Percentiles rank a stretch among this genome's conserved stretches.
Evolutionary conservation across 2,888 invertebrate genomes (phyloP).

Genomic region (Trachelus iudaicus): DNA sequence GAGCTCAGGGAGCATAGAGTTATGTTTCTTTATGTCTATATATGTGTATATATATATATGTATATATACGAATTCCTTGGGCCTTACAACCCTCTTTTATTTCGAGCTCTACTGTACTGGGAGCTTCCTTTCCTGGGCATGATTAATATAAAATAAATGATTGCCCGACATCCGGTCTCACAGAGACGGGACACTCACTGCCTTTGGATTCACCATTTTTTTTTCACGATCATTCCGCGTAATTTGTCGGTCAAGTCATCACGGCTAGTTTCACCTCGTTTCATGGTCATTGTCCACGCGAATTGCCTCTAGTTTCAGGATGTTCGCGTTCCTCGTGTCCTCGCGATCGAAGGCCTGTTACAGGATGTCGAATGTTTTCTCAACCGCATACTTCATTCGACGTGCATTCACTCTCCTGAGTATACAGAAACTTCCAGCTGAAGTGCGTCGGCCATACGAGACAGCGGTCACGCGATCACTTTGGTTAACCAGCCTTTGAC

Average conservation of each 20-base stretch:
- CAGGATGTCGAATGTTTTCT: not conserved
- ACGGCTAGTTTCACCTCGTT: slow-evolving; percentile 63
- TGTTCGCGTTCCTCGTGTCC: not conserved
- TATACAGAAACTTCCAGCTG: not conserved
- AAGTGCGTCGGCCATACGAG: not conserved
- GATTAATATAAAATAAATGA: slow-evolving; percentile 65
- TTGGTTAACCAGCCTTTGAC: not conserved
- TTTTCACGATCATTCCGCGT: slow-evolving; percentile 59
- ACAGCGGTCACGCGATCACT: not conserved
- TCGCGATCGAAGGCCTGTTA: not conserved
- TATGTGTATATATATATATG: not conserved
- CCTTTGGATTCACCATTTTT: slow-evolving; percentile 38
- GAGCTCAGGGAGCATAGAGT: not conserved
- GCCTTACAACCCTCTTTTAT: slow-evolving; percentile 18
- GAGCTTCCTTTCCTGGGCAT: slow-evolving; percentile 52
- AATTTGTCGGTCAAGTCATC: slow-evolving; percentile 62
- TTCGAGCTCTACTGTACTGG: not conserved
- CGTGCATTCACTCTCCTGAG: not conserved
- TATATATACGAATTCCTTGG: slow-evolving; percentile 34
- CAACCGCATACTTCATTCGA: not conserved
- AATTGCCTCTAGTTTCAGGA: slow-evolving; percentile 45
- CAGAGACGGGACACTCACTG: slow-evolving; percentile 42
- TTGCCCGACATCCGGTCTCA: slow-evolving; percentile 63
- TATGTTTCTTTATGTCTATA: not conserved
- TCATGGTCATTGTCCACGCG: slow-evolving; percentile 62